Conservation (phyloP, 2,888 invertebrate species). For the Epirrhoe alternata region DNA sequence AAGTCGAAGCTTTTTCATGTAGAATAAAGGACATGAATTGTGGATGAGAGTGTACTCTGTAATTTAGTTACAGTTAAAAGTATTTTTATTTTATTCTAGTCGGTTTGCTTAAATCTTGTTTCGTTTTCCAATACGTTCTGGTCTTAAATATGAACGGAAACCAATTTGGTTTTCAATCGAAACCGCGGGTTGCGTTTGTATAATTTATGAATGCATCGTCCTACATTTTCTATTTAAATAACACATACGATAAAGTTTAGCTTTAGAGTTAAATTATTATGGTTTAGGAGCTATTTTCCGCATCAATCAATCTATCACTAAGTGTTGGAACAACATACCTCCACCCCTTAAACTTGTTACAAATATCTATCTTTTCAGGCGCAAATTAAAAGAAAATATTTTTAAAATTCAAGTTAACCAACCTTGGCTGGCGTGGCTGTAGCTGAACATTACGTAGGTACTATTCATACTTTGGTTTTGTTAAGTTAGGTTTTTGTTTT, state of each 20-base stretch:
- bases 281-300: slow-evolving; percentile 1
- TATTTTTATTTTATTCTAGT: slow-evolving; percentile 35
- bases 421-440: too few relatives aligned
- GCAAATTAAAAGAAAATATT: too few relatives aligned
- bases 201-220: slow-evolving; percentile 28
- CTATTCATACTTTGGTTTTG: too few relatives aligned
- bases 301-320: too few relatives aligned
- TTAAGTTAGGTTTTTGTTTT: too few relatives aligned
- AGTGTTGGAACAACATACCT: too few relatives aligned
- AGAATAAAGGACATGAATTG: slow-evolving; percentile 41
- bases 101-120: slow-evolving; percentile 33
- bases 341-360: too few relatives aligned
- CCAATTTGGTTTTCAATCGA: slow-evolving; percentile 29
- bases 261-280: slow-evolving; percentile 8
- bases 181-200: slow-evolving; percentile 21
- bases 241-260: slow-evolving; percentile 11
- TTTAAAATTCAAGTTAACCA: too few relatives aligned
- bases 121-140: slow-evolving; percentile 29
- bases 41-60: slow-evolving; percentile 36
- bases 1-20: slow-evolving; percentile 39
- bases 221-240: slow-evolving; percentile 26
- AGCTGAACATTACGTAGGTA: too few relatives aligned
- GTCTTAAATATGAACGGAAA: slow-evolving; percentile 25
- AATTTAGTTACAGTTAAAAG: slow-evolving; percentile 39
- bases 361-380: too few relatives aligned